Percentiles rank a stretch among this genome's conserved stretches.
Evolutionary conservation across 2,797 vertebrate genomes (phyloP).

Genomic region (Fundulus diaphanus): DNA sequence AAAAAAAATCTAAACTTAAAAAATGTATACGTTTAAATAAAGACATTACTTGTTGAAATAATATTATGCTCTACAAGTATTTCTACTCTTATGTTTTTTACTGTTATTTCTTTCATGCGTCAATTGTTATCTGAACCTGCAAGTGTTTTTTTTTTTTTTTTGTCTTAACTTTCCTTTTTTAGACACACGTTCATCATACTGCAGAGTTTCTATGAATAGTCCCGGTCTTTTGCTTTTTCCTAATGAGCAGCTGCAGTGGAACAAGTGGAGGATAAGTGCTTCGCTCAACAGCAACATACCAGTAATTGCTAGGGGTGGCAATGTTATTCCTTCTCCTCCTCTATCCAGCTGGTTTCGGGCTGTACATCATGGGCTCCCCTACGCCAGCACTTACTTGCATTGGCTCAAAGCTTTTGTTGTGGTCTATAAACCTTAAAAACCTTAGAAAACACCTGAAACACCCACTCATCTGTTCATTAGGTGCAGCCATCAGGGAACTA

Average conservation of each 20-base stretch:
- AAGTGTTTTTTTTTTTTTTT: too few species aligned
- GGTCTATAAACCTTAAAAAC: constrained; percentile 38
- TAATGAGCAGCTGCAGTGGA: constrained; percentile 70
- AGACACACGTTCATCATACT: constrained; percentile 3
- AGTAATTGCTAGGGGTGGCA: constrained; percentile 46
- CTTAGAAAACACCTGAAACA: constrained; percentile 29
- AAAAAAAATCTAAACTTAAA: neutral
- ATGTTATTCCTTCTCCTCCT: constrained; percentile 54
- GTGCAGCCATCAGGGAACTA: constrained; percentile 38
- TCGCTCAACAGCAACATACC: constrained; percentile 56
- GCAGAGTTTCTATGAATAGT: constrained; percentile 10
- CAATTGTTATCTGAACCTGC: neutral
- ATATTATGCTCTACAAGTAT: neutral
- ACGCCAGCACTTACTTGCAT: constrained; percentile 8
- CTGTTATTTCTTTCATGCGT: neutral
- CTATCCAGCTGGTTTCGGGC: constrained; percentile 32
- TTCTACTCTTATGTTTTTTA: neutral
- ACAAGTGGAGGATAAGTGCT: constrained; percentile 62
- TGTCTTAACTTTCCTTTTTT: constrained; percentile 12
- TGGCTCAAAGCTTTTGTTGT: constrained; percentile 18
- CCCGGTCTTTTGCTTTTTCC: constrained; percentile 24
- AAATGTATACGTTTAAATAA: neutral
- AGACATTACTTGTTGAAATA: neutral
- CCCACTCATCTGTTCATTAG: constrained; percentile 57
- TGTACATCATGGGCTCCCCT: constrained; percentile 23